A percentile compares a stretch with the other conserved stretches of the same genome.
Evolutionary conservation across 2,113 vertebrate genomes (phyloP).

Genomic region (Ammodytes dubius): DNA sequence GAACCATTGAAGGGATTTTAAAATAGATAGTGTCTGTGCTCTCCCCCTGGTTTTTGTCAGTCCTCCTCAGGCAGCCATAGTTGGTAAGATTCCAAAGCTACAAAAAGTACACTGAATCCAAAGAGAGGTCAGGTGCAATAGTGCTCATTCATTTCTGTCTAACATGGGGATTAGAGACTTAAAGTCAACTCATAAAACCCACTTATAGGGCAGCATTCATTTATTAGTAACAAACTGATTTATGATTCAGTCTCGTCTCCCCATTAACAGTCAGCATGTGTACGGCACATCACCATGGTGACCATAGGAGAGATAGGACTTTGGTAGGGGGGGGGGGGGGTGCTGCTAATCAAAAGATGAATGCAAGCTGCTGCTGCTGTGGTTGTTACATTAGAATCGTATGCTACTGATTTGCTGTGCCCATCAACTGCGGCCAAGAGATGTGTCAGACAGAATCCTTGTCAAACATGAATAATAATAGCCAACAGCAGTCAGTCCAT

Average conservation of each 20-base stretch:
- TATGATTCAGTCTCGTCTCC: slow-evolving; percentile 21
- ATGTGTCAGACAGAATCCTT: neutral
- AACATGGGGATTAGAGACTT: neutral
- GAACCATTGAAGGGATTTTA: neutral
- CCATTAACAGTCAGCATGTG: slow-evolving; percentile 44
- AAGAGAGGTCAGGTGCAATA: neutral
- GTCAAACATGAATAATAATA: neutral
- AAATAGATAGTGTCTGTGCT: neutral
- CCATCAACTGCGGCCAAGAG: slow-evolving; percentile 12
- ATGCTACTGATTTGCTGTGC: slow-evolving; percentile 28
- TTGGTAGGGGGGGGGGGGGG: slow-evolving; percentile 52
- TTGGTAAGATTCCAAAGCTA: neutral
- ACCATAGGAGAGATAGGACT: slow-evolving; percentile 52
- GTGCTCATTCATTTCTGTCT: neutral
- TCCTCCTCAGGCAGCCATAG: neutral
- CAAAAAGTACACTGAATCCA: slow-evolving; percentile 8
- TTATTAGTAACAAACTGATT: slow-evolving; percentile 34
- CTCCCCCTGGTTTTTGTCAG: neutral
- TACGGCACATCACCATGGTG: slow-evolving; percentile 55
- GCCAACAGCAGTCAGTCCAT: neutral
- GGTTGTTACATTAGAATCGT: slow-evolving; percentile 23
- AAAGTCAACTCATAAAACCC: slow-evolving; percentile 11
- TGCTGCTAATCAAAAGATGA: slow-evolving; percentile 45
- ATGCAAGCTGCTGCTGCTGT: slow-evolving; percentile 16
- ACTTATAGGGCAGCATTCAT: slow-evolving; percentile 24